These are phyloP conservation scores for Anableps anableps DNA, from an alignment of 2,797 vertebrate species.

Conservation along the genomic window DNA sequence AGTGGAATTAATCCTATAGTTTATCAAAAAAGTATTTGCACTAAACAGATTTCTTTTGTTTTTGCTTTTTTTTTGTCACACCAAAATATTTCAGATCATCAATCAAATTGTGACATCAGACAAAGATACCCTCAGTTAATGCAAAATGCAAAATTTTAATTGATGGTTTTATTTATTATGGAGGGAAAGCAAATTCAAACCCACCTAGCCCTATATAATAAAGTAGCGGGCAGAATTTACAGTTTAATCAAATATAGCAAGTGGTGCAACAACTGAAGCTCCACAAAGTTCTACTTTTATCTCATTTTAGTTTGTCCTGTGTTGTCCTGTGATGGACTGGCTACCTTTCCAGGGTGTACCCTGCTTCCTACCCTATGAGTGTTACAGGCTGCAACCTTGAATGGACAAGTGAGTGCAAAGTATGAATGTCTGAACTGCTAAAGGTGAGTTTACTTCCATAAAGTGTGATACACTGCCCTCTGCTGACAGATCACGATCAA, in stretches of 20 bases:
- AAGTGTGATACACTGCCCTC: slow-evolving; percentile 27
- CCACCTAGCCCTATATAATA: neutral
- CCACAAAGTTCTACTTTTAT: no score
- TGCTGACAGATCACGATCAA: slow-evolving; percentile 32
- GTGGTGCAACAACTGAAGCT: no score
- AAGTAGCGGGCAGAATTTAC: neutral
- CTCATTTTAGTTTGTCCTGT: no score
- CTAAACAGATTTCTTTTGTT: neutral
- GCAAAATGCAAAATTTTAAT: neutral
- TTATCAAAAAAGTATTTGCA: neutral
- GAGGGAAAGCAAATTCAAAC: neutral
- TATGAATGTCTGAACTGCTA: neutral
- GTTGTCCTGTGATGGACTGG: no score
- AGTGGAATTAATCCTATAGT: neutral
- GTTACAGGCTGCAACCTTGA: no score
- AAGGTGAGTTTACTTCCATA: neutral
- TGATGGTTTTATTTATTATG: neutral
- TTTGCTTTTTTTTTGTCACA: neutral
- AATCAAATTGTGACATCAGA: neutral
- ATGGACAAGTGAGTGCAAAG: neutral
- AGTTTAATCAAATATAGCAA: neutral
- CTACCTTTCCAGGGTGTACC: neutral
- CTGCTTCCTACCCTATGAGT: neutral
- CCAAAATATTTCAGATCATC: neutral
- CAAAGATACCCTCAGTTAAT: neutral